Base-by-base conservation (phyloP, 2,113 vertebrate species). In the Epinephelus cyanopodus region DNA sequence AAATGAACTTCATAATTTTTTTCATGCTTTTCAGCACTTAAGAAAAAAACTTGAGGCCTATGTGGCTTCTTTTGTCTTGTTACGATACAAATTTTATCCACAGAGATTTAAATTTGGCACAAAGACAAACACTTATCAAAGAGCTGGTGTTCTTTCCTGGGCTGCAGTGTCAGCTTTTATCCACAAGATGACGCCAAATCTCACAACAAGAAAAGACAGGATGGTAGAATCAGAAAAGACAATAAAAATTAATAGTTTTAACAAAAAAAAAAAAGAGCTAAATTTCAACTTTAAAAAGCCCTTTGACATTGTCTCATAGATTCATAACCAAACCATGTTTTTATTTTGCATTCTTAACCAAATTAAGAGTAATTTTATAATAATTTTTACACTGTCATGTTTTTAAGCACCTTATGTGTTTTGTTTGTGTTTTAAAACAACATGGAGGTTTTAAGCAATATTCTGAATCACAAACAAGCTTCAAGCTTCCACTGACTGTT, bases 141-240 rank as follows among this genome's bases (percentile, higher is more conserved):
- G 37, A 52, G 18, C 27, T 15, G 11, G 15, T 9, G 29, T 39
- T 39, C 14, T 23, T 15, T 3, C 5, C 13, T 39, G 14, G 52
- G 14, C 57, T 58, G 60, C 37, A 50, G 61, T 42, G 15, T 58
- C 29, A 12, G 17, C 42, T 4, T 23, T 19, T 53, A 13, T 14
- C 48, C 27, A 27, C 3, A 23, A 70, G 70, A 18, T 79, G 77
- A 64, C 57, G 48, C 27, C n/a, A 69, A 15, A 23, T 42, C 15
- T 4, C 0, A 60, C 39, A 61, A 18, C 3, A 60, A 23, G 14
- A 50, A 5, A 0, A 58, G 6, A 21, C 6, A n/a, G n/a, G 37
- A 58, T 4, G 3, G 39, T 10, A 14, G 17, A 77, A 27, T 54
- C 7, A 45, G 15, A 18, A 58, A 52, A 52, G 9, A 21, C 1